These are phyloP conservation scores for Lepus townsendii DNA, from an alignment of 2,797 vertebrate species.

Conservation along the genomic window DNA sequence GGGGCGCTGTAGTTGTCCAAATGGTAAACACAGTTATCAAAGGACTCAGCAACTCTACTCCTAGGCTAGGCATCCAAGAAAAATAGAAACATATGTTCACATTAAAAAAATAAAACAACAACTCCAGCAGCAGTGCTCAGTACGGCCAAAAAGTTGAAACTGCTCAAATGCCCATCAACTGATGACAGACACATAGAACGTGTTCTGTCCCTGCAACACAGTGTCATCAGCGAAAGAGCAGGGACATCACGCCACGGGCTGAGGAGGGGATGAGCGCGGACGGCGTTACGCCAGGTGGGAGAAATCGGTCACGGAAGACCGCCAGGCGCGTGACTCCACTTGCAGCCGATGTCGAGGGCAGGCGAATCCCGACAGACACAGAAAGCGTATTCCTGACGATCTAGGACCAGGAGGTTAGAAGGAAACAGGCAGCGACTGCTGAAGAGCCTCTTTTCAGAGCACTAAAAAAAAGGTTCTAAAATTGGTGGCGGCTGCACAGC, in stretches of 20 bases:
- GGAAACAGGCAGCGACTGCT: background rate
- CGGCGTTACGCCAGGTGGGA: fast-evolving
- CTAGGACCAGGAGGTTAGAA: background rate
- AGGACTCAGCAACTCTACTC: background rate
- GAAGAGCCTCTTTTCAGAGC: background rate
- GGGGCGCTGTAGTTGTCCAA: background rate
- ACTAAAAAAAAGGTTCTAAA: background rate
- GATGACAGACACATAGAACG: background rate
- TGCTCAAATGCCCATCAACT: background rate
- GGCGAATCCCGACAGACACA: background rate
- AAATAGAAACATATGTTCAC: background rate
- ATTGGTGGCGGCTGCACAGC: background rate
- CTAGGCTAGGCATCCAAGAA: background rate
- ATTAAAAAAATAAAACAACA: background rate
- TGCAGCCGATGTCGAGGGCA: background rate
- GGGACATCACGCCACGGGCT: fast-evolving
- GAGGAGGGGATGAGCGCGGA: fast-evolving
- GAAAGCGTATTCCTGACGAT: fast-evolving
- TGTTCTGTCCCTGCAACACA: background rate
- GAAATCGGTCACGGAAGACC: background rate
- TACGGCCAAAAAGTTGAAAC: background rate
- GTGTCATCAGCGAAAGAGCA: background rate
- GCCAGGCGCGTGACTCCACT: fast-evolving
- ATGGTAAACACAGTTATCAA: background rate
- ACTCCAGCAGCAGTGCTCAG: background rate